Evolutionary conservation across 1,140 invertebrate species (phyloP).

Genomic region (Chironomus tepperi): DNA sequence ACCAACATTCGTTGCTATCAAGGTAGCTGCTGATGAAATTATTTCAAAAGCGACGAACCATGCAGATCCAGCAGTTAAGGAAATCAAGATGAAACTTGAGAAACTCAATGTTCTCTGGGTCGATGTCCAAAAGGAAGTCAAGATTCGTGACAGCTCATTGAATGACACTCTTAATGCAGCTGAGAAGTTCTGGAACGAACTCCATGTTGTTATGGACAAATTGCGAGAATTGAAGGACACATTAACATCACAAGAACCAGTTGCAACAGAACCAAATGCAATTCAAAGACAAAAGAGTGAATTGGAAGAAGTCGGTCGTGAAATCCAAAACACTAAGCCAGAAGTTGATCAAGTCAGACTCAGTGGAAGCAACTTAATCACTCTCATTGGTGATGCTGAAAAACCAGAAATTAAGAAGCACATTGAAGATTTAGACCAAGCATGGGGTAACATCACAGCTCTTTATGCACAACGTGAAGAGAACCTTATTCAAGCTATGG

Average conservation of each 20-base stretch:
- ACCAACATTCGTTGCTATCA: conserved; percentile 85
- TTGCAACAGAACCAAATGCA: conserved; percentile 80
- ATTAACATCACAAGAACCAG: conserved; percentile 78
- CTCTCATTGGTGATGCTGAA: conserved; percentile 87
- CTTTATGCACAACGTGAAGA: conserved; percentile 87
- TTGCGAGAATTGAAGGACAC: conserved; percentile 85
- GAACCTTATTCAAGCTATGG: conserved; percentile 93
- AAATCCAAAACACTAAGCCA: conserved; percentile 89
- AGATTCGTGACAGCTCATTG: conserved; percentile 68
- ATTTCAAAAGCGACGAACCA: conserved; percentile 85
- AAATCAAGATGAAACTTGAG: conserved; percentile 89
- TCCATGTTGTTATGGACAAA: conserved; percentile 78
- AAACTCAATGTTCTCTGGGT: conserved; percentile 88
- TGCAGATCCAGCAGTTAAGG: conserved; percentile 84
- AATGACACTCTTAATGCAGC: conserved; percentile 83
- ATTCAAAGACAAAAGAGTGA: conserved; percentile 91
- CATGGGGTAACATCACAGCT: conserved; percentile 89
- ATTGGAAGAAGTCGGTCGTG: conserved; percentile 83
- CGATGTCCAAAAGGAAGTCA: conserved; percentile 80
- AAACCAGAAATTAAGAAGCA: conserved; percentile 97
- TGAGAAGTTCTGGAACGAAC: conserved; percentile 91
- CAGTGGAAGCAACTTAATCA: conserved; percentile 85
- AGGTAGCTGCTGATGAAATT: conserved; percentile 84
- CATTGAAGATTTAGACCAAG: conserved; percentile 89
- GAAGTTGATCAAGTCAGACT: conserved; percentile 86